phyloP scores from a whole-genome alignment of 1,140 invertebrate genomes.

The Calliphora vicina region DNA sequence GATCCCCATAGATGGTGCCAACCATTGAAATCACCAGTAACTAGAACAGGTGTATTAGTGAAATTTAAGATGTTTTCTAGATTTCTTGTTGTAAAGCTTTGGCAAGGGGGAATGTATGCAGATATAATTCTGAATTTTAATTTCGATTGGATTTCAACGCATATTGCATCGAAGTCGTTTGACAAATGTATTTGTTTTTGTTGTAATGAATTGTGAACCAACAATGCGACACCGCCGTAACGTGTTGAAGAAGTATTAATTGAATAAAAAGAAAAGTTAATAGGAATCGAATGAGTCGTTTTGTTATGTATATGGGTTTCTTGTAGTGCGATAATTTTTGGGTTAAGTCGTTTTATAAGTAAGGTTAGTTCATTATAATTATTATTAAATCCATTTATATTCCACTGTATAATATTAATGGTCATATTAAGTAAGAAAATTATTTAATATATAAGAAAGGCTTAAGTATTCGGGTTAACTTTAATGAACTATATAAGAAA shows the following conservation, averaged over 20 bases:
- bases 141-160: slow-evolving; percentile 39
- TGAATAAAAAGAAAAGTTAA: slow-evolving; percentile 36
- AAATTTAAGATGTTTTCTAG: slow-evolving; percentile 32
- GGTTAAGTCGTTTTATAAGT: slow-evolving; percentile 40
- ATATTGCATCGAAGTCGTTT: slow-evolving; percentile 37
- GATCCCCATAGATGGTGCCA: slow-evolving; percentile 39
- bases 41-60: neutral
- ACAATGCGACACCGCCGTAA: slow-evolving; percentile 39
- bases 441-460: no score
- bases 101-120: slow-evolving; percentile 36
- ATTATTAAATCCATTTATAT: slow-evolving; percentile 40
- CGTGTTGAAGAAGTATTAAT: slow-evolving; percentile 29
- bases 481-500: no score
- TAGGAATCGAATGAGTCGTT: slow-evolving; percentile 14
- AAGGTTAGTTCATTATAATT: slow-evolving; percentile 41
- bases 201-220: slow-evolving; percentile 41
- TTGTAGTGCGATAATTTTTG: slow-evolving; percentile 41
- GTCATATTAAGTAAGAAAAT: slow-evolving; percentile 29
- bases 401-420: slow-evolving; percentile 41
- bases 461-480: neutral
- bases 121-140: slow-evolving; percentile 33
- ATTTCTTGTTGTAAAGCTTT: slow-evolving; percentile 26
- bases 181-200: slow-evolving; percentile 23
- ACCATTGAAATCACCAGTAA: slow-evolving; percentile 40
- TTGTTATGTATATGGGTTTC: slow-evolving; percentile 41